These are phyloP conservation scores for Drosophila diplacantha DNA, from an alignment of 2,888 invertebrate species.

Conservation along the genomic window DNA sequence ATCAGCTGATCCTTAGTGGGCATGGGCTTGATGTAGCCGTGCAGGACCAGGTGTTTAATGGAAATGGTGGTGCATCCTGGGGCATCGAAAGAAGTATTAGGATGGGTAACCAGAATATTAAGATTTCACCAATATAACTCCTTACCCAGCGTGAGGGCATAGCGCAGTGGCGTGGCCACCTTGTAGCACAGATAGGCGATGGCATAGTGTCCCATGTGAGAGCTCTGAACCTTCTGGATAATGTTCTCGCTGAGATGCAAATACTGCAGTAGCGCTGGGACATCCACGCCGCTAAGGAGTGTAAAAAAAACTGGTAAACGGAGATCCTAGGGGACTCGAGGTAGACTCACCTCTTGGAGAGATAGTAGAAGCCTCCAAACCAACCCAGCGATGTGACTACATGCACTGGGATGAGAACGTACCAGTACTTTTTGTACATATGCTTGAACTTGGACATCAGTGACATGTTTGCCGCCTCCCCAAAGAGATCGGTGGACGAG, in stretches of 20 bases:
- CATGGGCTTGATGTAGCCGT: constrained; percentile 91
- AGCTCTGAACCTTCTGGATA: constrained; percentile 85
- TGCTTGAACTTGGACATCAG: constrained; percentile 90
- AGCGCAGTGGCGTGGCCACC: constrained; percentile 91
- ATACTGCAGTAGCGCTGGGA: constrained; percentile 86
- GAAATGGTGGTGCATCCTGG: constrained; percentile 90
- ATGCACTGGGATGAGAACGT: constrained; percentile 96
- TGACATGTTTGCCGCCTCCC: constrained; percentile 79
- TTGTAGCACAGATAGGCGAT: constrained; percentile 95
- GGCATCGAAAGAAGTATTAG: too few relatives aligned
- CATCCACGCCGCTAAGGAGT: constrained; percentile 90
- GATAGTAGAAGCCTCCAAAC: constrained; percentile 92
- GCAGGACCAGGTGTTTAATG: constrained; percentile 87
- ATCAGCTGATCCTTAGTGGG: constrained; percentile 83
- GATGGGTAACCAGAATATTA: too few relatives aligned
- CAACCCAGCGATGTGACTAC: constrained; percentile 90
- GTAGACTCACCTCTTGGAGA: constrained; percentile 85
- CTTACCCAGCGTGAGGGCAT: constrained; percentile 93
- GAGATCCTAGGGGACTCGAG: background rate
- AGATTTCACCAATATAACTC: background rate
- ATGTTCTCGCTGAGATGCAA: constrained; percentile 88
- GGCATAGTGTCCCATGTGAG: constrained; percentile 92
- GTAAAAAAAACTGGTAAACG: background rate
- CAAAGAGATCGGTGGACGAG: constrained; percentile 69
- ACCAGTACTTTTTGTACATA: constrained; percentile 98